These are phyloP conservation scores for Mionectes macconnelli DNA, from an alignment of 2,113 vertebrate species.

Conservation along the genomic window DNA sequence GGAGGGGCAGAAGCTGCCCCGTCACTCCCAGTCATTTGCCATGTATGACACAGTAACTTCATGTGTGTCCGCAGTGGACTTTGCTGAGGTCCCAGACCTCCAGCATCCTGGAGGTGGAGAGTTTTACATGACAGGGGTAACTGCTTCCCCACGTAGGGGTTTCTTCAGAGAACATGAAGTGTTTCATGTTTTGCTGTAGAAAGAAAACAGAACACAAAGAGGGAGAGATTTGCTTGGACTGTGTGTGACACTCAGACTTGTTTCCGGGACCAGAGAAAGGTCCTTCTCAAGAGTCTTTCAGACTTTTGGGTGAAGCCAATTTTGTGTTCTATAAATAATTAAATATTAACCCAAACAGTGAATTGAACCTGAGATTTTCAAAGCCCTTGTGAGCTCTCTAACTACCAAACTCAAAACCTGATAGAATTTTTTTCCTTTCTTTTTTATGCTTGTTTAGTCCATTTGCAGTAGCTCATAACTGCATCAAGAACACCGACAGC, in stretches of 20 bases:
- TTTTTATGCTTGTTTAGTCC: not conserved
- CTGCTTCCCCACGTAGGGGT: rapidly evolving
- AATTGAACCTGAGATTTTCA: not conserved
- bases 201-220: not conserved
- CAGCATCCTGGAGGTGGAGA: not conserved
- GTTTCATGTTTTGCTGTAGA: rapidly evolving
- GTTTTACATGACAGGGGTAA: rapidly evolving
- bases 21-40: not conserved
- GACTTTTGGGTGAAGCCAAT: not conserved
- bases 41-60: rapidly evolving
- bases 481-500: not conserved
- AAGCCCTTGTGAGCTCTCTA: not conserved
- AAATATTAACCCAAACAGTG: not conserved
- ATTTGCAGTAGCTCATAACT: not conserved
- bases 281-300: not conserved
- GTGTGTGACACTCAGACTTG: not conserved
- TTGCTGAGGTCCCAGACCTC: not conserved
- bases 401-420: not conserved
- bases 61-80: too few relatives aligned
- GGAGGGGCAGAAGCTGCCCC: too few relatives aligned
- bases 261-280: not conserved
- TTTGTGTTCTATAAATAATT: not conserved
- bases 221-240: not conserved
- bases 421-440: not conserved
- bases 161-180: not conserved